Conservation (phyloP, 2,113 vertebrate genomes). For the Indri indri region DNA sequence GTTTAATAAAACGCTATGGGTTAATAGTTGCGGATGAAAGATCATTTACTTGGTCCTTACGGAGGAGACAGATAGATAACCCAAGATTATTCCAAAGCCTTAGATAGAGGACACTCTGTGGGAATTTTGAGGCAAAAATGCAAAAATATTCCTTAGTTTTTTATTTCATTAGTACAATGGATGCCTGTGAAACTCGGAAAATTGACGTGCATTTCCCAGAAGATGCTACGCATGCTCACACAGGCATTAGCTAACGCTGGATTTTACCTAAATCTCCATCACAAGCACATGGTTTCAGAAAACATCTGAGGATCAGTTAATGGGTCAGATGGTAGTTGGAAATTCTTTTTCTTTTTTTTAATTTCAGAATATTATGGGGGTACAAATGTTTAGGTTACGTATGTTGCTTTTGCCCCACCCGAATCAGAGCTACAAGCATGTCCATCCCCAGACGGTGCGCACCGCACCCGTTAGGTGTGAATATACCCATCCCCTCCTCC, state of each 20-base stretch:
- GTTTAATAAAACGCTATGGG: neutral
- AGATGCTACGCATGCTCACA: rapidly evolving
- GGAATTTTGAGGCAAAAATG: neutral
- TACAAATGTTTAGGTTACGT: no score
- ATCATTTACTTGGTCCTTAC: neutral
- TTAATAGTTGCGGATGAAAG: neutral
- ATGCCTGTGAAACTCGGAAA: neutral
- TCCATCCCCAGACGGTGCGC: no score
- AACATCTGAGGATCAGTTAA: neutral
- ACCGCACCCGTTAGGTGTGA: no score
- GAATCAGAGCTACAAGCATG: no score
- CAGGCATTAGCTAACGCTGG: neutral
- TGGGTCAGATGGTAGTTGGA: neutral
- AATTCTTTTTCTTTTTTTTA: no score
- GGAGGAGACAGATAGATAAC: neutral
- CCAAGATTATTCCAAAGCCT: neutral
- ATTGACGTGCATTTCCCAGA: neutral
- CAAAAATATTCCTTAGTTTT: neutral
- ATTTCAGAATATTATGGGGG: no score
- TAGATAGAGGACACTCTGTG: neutral
- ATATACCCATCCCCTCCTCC: no score
- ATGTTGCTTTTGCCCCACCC: no score
- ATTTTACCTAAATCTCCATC: neutral
- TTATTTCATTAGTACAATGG: neutral
- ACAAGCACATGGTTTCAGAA: neutral